Evolutionary conservation across 2,113 vertebrate species (phyloP).

Genomic region (Oncorhynchus mykiss): DNA sequence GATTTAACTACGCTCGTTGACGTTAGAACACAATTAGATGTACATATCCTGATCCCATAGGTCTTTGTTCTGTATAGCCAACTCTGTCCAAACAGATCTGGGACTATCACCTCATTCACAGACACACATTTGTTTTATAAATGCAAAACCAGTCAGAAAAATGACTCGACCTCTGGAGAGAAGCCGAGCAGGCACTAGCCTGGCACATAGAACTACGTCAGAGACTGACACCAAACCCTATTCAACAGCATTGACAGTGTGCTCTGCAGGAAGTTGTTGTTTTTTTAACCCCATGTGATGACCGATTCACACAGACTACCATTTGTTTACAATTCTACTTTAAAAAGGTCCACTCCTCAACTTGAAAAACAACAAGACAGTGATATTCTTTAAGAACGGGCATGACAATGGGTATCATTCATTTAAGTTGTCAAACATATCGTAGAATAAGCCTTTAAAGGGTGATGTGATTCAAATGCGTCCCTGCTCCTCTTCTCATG

Average conservation of each 20-base stretch:
- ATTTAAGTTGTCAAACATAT: too few species aligned
- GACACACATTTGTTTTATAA: background rate
- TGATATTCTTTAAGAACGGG: too few species aligned
- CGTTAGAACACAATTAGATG: conserved; percentile 17
- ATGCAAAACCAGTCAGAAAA: background rate
- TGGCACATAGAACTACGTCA: background rate
- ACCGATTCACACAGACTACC: background rate
- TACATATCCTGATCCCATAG: too few species aligned
- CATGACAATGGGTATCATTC: too few species aligned
- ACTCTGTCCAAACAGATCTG: too few species aligned
- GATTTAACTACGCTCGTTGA: conserved; percentile 33
- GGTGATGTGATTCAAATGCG: too few species aligned
- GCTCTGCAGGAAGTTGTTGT: background rate
- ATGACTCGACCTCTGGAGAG: background rate
- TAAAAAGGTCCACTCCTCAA: background rate
- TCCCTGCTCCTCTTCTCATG: background rate
- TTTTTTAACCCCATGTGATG: background rate
- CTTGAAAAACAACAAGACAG: too few species aligned
- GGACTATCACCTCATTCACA: too few species aligned
- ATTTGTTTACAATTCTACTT: background rate
- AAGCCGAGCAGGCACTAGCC: background rate
- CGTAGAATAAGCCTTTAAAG: too few species aligned
- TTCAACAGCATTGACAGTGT: background rate
- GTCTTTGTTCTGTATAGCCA: too few species aligned
- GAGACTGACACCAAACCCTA: background rate